Evolutionary conservation across 2,888 invertebrate genomes (phyloP), one percentile per base, ranked within the genome.

Genomic region (Drosophila yooni): DNA sequence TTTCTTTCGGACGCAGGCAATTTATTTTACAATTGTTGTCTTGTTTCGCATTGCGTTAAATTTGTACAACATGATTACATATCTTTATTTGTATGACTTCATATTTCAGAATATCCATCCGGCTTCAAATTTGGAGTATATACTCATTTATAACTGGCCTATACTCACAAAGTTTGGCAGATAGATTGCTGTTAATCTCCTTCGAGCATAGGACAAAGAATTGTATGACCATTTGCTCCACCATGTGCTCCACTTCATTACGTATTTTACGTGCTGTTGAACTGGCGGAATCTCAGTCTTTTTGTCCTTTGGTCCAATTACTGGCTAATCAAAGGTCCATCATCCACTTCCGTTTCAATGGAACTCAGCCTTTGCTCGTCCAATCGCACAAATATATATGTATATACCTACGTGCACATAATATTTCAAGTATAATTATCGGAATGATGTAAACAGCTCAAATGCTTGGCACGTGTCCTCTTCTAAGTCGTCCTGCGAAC

Each of bases 401-500:
- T 27, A 27, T 33, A 63, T 58, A 60, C 48, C 63, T 77, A 34
- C 40, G 48, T 25, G 48, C 51, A 75, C 66, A 74, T 50, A 70
- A 53, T 38, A 57, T 66, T 60, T 56, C 25, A 52, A 33, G 46
- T 56, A 46, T 61, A 71, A 76, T 80, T 68, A 71, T 64, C 40
- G 18, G 34, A 50, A 29, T 40, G 53, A 34, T 58, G 38, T 61
- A 48, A 40, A 58, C 40, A 43, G 36, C 54, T 61, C 51, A 52
- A 51, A 48, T 48, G 27, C 57, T 25, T 21, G 38, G 36, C 46
- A 58, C 60, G 63, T 54, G 58, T 33, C 59, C 43, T 50, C 25
- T 62, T 70, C 38, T 27, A 38, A 57, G 43, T 51, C 52, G 31
- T 25, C 5, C 34, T 13, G 33, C 31, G 38, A 7, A 46, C 25